Conservation (phyloP, 2,888 invertebrate genomes). For the Auanema sp. region DNA sequence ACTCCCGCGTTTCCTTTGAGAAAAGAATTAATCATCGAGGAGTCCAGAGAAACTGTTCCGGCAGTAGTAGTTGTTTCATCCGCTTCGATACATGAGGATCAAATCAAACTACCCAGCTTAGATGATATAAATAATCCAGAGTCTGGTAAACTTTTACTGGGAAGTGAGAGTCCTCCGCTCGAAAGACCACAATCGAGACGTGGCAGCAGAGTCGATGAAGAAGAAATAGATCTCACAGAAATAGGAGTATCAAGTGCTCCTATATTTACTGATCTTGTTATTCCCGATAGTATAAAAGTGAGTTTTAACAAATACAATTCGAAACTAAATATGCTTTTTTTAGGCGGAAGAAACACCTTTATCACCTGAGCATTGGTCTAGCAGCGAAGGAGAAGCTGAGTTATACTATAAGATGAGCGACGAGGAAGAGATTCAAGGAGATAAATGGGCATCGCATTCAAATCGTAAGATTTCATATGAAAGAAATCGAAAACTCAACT, state of each 20-base stretch:
- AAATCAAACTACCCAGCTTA: background rate
- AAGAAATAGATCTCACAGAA: slow-evolving; percentile 41
- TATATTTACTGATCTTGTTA: slow-evolving; percentile 17
- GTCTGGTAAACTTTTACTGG: slow-evolving; percentile 5
- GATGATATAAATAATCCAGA: background rate
- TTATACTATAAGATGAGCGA: slow-evolving; percentile 52
- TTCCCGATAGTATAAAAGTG: slow-evolving; percentile 20
- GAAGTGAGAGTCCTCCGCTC: slow-evolving; percentile 35
- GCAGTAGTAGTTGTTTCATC: slow-evolving; percentile 13
- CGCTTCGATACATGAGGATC: slow-evolving; percentile 2
- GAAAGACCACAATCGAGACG: slow-evolving; percentile 55
- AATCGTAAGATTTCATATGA: background rate
- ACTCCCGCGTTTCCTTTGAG: background rate
- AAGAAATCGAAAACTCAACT: background rate
- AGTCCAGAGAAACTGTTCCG: slow-evolving; percentile 1
- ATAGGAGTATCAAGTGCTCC: slow-evolving; percentile 21
- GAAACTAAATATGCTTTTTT: background rate
- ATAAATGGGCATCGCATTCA: slow-evolving; percentile 26
- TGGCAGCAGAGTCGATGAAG: slow-evolving; percentile 53
- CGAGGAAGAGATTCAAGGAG: slow-evolving; percentile 43
- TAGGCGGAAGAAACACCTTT: slow-evolving; percentile 26
- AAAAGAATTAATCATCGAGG: slow-evolving; percentile 6
- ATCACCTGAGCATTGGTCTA: slow-evolving; percentile 38
- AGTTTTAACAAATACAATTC: background rate
- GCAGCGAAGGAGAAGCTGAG: slow-evolving; percentile 47